Conservation (phyloP, 2,888 invertebrate genomes). For the Dynastes grantii region DNA sequence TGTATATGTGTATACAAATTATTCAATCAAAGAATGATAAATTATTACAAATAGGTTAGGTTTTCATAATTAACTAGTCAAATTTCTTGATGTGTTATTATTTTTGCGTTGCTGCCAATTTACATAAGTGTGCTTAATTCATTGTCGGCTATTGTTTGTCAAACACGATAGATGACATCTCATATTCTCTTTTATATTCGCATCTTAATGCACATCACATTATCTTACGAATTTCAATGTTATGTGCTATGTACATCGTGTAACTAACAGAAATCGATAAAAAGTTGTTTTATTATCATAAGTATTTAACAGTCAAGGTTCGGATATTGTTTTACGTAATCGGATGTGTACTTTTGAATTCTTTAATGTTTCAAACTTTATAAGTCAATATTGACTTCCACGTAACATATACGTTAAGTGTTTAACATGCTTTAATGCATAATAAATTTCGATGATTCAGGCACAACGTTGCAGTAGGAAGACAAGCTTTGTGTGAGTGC, state of each 20-base stretch:
- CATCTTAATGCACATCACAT: no score
- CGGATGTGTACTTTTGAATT: neutral
- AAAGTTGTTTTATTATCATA: neutral
- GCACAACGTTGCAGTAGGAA: neutral
- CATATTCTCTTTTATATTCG: no score
- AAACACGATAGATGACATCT: no score
- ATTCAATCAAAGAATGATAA: no score
- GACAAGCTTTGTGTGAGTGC: neutral
- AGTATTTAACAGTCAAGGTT: constrained; percentile 6
- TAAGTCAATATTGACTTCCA: constrained; percentile 10
- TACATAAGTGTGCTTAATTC: no score
- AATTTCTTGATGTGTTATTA: no score
- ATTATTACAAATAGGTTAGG: no score
- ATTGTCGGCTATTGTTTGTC: no score
- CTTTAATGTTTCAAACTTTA: neutral
- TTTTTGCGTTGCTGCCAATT: no score
- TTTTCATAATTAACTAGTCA: no score
- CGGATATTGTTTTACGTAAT: constrained; percentile 16
- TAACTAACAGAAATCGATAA: neutral
- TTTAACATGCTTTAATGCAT: neutral
- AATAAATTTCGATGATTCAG: neutral
- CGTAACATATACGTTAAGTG: neutral
- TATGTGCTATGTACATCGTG: constrained; percentile 15
- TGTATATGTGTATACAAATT: no score
- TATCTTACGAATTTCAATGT: neutral